phyloP scores from a whole-genome alignment of 2,113 vertebrate genomes.

The Collichthys lucidus region DNA sequence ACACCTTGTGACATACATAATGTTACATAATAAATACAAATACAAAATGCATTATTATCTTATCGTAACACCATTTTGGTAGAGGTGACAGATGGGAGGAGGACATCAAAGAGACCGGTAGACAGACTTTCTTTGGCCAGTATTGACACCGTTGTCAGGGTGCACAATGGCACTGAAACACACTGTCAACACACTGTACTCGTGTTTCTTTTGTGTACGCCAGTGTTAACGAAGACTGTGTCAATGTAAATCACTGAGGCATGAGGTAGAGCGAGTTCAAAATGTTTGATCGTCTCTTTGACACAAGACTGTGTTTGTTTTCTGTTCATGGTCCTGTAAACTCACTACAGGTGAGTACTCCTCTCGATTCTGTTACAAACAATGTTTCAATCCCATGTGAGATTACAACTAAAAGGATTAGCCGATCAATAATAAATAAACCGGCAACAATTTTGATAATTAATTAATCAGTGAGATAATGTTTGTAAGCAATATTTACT shows the following conservation, averaged over 20 bases:
- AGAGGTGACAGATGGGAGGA: conserved; percentile 45
- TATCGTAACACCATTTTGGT: neutral
- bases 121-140: conserved; percentile 39
- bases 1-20: neutral
- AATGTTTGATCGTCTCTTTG: neutral
- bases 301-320: neutral
- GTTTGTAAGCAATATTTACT: neutral
- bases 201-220: neutral
- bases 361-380: neutral
- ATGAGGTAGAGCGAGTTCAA: conserved; percentile 29
- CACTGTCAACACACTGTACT: conserved; percentile 45
- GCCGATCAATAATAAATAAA: neutral
- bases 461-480: neutral
- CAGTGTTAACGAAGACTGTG: conserved; percentile 1
- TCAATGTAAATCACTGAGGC: conserved; percentile 1
- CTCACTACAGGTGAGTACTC: neutral
- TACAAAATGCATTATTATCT: neutral
- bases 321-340: neutral
- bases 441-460: neutral
- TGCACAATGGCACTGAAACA: conserved; percentile 59
- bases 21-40: neutral
- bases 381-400: neutral
- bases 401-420: neutral
- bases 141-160: conserved; percentile 62
- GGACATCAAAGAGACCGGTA: conserved; percentile 50